Base-by-base conservation (phyloP, 2,888 invertebrate species). In the Pyrochroa serraticornis region DNA sequence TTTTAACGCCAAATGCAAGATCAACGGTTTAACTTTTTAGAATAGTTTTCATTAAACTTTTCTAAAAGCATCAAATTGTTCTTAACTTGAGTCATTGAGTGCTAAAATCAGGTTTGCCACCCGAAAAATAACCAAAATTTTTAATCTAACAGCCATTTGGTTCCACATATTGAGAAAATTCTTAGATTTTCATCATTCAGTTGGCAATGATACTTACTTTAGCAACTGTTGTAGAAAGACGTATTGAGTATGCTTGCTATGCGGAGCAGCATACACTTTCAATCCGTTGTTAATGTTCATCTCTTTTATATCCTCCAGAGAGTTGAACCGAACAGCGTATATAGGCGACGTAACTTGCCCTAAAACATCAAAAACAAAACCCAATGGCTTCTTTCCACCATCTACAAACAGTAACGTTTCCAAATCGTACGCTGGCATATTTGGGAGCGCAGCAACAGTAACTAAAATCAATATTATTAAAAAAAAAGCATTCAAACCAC, bases 281-380 rank as follows among this genome's bases (percentile, higher is more conserved):
- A 86, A 84, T 44, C 91, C 93, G 44, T 85, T 77, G 65, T 81
- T 75, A 1, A 93, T 84, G 43, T 87, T 86, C 60, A 85, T 85
- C 39, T 85, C 84, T 42, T 83, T 76, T 47, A 93, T 91, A 73
- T 97, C 92, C 48, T 90, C 85, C 7, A 78, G 76, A 0, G 86
- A 88, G 80, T 95, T 96, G 79, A 97, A 97, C 2, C 96, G 84
- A n/a, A 97, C 86, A 66, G 92, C 90, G 78, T 97, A 97, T 66
- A 91, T 84, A 0, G 97, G 97, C 68, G 89, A 87, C 0, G 84
- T 82, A 0, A 97, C 92, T 77, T 84, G 91, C 8, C 97, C 97
- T 75, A 97, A 89, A 0, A 96, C 93, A 82, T 97, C 97, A 78
- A 93, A 95, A 44, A 97, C 87, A 76, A 88, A 86, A 6, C 92